Base-by-base conservation (phyloP, 2,113 vertebrate genomes). In the Corythoichthys intestinalis region DNA sequence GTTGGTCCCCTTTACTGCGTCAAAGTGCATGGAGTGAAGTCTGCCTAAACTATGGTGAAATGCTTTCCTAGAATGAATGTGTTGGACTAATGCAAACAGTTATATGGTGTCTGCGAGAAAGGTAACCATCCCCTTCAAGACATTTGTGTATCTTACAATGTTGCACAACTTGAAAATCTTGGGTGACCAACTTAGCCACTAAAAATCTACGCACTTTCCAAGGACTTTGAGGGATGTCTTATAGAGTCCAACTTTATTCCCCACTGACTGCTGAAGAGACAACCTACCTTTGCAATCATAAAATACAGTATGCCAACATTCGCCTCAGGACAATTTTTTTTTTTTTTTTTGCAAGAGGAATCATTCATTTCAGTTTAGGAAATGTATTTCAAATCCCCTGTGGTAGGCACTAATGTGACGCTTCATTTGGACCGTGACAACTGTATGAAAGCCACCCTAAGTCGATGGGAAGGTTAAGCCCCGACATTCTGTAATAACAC, bases 401-500 rank as follows among this genome's bases (percentile, higher is more conserved):
- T 28, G 28, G 70, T 63, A 6, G 13, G 28, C 41, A 46, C 58
- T 70, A 70, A 74, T 78, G 64, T 15, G 35, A 69, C 4, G 28
- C 47, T 67, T 73, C 57, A 76, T 64, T 52, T 47, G 65, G 64
- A 13, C 62, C 49, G 0, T 12, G 52, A 70, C n/a, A 66, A 67
- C 58, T 44, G 44, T 7, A 58, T 67, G 73, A 53, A 73, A 82
- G 83, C 79, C 70, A 70, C 54, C 17, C 35, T 61, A 73, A 75
- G 81, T 85, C 71, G 62, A 11, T 4, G 14, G 35, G 66, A 86
- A 80, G 78, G 83, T 84, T 65, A 74, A 34, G 62, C 60, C 54
- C 62, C 0, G 77, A 82, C 60, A 70, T 64, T 68, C 70, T 77
- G 48, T 75, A 81, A 78, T 68, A 85, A 74, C 71, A 69, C 77